Percentiles rank a stretch among this genome's conserved stretches.
Conservation (phyloP, 2,797 vertebrate species). For the Gadopsis marmoratus region DNA sequence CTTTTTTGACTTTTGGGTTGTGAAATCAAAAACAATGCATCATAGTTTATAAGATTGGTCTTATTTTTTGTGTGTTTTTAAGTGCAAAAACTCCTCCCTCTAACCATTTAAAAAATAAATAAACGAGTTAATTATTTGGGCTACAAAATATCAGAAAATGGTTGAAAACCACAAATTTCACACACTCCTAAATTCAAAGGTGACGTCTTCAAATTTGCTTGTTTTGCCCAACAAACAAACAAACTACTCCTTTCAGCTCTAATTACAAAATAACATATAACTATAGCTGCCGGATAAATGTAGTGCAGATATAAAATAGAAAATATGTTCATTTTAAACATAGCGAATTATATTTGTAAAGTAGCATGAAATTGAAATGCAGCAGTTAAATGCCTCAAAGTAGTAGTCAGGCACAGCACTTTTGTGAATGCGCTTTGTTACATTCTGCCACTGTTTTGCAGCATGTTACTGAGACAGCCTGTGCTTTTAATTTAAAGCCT, state of each 20-base stretch:
- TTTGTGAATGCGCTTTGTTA: not conserved
- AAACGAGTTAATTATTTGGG: not conserved
- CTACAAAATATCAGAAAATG: not conserved
- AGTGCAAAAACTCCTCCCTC: no score
- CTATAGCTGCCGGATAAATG: not conserved
- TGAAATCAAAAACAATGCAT: not conserved
- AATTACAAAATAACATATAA: not conserved
- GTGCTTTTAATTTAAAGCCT: conserved; percentile 23
- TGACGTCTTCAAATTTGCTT: not conserved
- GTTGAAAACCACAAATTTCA: not conserved
- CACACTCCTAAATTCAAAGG: not conserved
- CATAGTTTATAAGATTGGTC: not conserved
- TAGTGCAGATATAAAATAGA: not conserved
- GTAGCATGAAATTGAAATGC: not conserved
- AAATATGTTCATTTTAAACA: not conserved
- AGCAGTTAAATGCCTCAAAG: not conserved
- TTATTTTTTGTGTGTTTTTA: no score
- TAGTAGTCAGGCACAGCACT: not conserved
- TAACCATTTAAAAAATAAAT: no score
- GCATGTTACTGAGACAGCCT: not conserved
- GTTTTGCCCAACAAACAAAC: not conserved
- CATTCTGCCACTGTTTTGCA: not conserved
- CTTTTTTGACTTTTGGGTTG: not conserved
- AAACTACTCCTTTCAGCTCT: not conserved
- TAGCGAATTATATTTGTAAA: not conserved